These are phyloP conservation scores for Lutjanus argentimaculatus DNA, from an alignment of 2,797 vertebrate species.

Conservation along the genomic window DNA sequence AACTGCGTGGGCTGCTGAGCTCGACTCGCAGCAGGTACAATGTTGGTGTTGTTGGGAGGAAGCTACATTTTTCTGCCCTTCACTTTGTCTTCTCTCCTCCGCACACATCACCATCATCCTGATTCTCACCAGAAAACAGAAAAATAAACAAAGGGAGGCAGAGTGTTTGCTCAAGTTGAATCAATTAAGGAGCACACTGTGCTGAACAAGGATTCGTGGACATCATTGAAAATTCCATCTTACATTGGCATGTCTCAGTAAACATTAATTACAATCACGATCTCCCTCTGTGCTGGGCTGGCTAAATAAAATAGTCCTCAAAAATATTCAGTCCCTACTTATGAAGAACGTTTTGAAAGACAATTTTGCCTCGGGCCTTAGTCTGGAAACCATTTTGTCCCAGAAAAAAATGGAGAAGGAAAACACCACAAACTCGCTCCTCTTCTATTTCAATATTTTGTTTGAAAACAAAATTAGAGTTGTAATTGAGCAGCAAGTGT, in stretches of 20 bases:
- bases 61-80: conserved; percentile 11
- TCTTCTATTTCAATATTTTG: conserved; percentile 58
- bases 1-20: neutral
- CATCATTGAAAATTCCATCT: conserved; percentile 76
- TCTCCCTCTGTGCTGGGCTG: conserved; percentile 42
- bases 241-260: conserved; percentile 73
- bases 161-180: conserved; percentile 83
- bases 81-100: conserved; percentile 9
- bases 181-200: conserved; percentile 78
- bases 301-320: conserved; percentile 42
- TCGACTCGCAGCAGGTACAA: conserved; percentile 34
- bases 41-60: conserved; percentile 21
- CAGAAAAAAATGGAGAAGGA: neutral
- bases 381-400: conserved; percentile 67
- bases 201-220: conserved; percentile 56
- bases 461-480: conserved; percentile 71
- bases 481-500: conserved; percentile 73
- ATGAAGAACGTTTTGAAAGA: conserved; percentile 46
- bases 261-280: conserved; percentile 82
- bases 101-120: conserved; percentile 22
- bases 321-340: conserved; percentile 48
- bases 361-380: conserved; percentile 32
- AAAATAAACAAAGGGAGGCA: conserved; percentile 74
- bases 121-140: conserved; percentile 55
- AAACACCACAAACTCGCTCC: conserved; percentile 16